Conservation (phyloP, 2,797 vertebrate genomes). For the Crax fasciolata region DNA sequence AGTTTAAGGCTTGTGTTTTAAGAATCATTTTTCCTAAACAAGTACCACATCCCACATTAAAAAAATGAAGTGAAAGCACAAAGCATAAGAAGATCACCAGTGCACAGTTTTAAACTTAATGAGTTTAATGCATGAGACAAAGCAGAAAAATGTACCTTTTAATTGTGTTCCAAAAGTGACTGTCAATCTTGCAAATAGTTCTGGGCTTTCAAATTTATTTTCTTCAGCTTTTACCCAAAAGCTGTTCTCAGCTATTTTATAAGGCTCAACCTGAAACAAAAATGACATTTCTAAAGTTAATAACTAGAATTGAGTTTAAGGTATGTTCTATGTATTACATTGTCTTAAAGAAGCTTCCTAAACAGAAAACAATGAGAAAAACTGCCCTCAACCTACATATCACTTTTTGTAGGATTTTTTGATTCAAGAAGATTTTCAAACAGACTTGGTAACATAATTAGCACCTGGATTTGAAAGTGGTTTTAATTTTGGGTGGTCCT, state of each 20-base stretch:
- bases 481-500: too few species aligned
- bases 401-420: accelerated
- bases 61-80: neutral
- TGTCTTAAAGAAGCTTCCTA: neutral
- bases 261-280: constrained; percentile 92
- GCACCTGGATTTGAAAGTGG: neutral
- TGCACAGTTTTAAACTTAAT: neutral
- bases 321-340: accelerated
- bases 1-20: neutral
- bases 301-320: too few species aligned
- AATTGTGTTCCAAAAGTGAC: constrained; percentile 92
- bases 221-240: constrained; percentile 99
- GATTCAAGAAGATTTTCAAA: neutral
- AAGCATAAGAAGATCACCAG: neutral
- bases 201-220: constrained; percentile 93
- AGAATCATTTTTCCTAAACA: neutral
- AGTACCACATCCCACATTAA: neutral
- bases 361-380: neutral
- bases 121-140: neutral
- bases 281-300: neutral
- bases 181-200: constrained; percentile 93
- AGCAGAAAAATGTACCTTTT: constrained; percentile 89
- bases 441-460: accelerated
- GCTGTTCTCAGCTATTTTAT: constrained; percentile 96
- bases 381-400: neutral